Conservation (phyloP, 2,888 invertebrate genomes). For the Strigamia transsilvanica region DNA sequence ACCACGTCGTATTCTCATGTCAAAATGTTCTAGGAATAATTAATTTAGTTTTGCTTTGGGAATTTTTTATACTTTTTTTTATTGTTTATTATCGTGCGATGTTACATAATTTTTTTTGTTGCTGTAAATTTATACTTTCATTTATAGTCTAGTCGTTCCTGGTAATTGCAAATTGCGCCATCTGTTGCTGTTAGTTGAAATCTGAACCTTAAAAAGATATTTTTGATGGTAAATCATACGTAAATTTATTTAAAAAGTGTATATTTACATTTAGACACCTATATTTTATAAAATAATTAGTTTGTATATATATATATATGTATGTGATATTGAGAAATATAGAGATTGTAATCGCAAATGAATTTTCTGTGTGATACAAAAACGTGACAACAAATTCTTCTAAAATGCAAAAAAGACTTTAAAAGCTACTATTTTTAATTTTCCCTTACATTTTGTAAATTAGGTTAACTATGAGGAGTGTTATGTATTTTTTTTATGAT, state of each 20-base stretch:
- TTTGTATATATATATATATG: neutral
- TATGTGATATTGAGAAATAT: neutral
- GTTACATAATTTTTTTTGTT: neutral
- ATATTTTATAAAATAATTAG: slow-evolving; percentile 10
- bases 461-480: slow-evolving; percentile 17
- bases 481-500: neutral
- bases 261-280: neutral
- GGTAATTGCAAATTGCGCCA: neutral
- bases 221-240: neutral
- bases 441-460: slow-evolving; percentile 14
- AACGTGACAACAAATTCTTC: neutral
- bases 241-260: neutral
- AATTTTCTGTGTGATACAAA: neutral
- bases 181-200: neutral
- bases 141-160: neutral
- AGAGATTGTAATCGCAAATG: neutral
- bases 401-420: too few relatives aligned
- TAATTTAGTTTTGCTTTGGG: neutral
- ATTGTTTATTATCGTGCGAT: neutral
- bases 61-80: neutral
- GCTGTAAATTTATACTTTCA: neutral
- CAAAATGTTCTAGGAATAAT: neutral
- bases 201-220: neutral
- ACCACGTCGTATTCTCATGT: neutral
- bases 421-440: slow-evolving; percentile 4